Evolutionary conservation across 2,888 invertebrate species (phyloP).

Genomic region (Hypolimnas misippus): DNA sequence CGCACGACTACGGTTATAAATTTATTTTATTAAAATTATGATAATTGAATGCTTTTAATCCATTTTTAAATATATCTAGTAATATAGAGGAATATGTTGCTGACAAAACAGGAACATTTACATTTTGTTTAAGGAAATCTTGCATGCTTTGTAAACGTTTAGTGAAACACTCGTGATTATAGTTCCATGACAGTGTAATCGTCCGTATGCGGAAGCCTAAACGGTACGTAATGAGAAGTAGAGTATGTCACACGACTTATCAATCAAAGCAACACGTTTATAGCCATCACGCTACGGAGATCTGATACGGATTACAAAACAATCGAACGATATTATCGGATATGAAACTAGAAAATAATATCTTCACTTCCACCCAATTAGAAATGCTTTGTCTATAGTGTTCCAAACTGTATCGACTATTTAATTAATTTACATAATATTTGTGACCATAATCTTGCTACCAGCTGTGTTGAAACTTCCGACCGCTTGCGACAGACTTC

Average conservation of each 20-base stretch:
- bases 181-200: slow-evolving; percentile 10
- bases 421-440: slow-evolving; percentile 64
- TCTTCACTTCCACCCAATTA: slow-evolving; percentile 40
- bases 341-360: slow-evolving; percentile 23
- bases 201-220: slow-evolving; percentile 37
- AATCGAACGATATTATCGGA: slow-evolving; percentile 41
- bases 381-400: slow-evolving; percentile 45
- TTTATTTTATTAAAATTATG: background rate
- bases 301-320: slow-evolving; percentile 46
- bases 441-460: slow-evolving; percentile 60
- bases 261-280: slow-evolving; percentile 60
- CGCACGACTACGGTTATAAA: background rate
- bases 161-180: slow-evolving; percentile 39
- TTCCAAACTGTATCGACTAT: background rate
- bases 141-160: slow-evolving; percentile 39
- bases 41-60: background rate
- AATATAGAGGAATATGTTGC: too few relatives aligned
- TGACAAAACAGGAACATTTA: too few relatives aligned
- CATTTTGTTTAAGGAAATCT: background rate
- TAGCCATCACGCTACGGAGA: slow-evolving; percentile 48
- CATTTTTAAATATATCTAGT: too few relatives aligned
- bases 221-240: slow-evolving; percentile 51
- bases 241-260: slow-evolving; percentile 74
- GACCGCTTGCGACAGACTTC: slow-evolving; percentile 65
- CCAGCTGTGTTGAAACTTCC: slow-evolving; percentile 71